phyloP scores from a whole-genome alignment of 2,797 vertebrate genomes.

The Gadopsis marmoratus region DNA sequence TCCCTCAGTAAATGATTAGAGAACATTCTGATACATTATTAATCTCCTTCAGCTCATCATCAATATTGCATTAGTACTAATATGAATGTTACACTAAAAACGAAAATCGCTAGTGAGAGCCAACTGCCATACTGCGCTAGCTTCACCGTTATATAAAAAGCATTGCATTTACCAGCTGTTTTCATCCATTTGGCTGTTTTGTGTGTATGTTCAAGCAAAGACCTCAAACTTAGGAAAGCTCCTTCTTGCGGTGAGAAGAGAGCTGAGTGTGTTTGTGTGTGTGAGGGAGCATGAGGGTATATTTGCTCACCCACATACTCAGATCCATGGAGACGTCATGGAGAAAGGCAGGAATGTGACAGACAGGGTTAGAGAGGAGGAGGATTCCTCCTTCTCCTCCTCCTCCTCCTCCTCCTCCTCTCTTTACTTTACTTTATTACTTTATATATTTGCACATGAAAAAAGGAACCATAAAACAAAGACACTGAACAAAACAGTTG shows the following conservation, averaged over 20 bases:
- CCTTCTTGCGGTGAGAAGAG: slow-evolving; percentile 38
- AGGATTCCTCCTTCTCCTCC: slow-evolving; percentile 36
- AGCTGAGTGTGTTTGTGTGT: slow-evolving; percentile 2
- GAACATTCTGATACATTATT: slow-evolving; percentile 78
- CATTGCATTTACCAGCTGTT: slow-evolving; percentile 40
- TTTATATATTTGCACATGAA: slow-evolving; percentile 46
- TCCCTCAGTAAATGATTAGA: slow-evolving; percentile 73
- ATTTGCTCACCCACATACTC: slow-evolving; percentile 71
- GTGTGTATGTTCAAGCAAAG: background rate
- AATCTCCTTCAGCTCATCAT: slow-evolving; percentile 70
- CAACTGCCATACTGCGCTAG: slow-evolving; percentile 30
- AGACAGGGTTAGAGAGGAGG: slow-evolving; percentile 55
- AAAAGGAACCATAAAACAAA: slow-evolving; percentile 23
- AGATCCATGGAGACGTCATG: slow-evolving; percentile 74
- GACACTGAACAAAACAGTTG: slow-evolving; percentile 21
- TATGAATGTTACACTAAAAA: slow-evolving; percentile 68
- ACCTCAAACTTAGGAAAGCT: slow-evolving; percentile 39
- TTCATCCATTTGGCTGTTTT: slow-evolving; percentile 27
- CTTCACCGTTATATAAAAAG: background rate
- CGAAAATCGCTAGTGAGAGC: slow-evolving; percentile 56
- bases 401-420: slow-evolving; percentile 41
- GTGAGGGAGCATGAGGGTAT: slow-evolving; percentile 40
- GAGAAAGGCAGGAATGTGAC: slow-evolving; percentile 81
- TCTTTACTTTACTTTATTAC: slow-evolving; percentile 60
- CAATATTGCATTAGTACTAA: slow-evolving; percentile 75